Evolutionary conservation across 2,888 invertebrate species (phyloP), one percentile per base, ranked within the genome.

Genomic region (Metallyticus violacea): DNA sequence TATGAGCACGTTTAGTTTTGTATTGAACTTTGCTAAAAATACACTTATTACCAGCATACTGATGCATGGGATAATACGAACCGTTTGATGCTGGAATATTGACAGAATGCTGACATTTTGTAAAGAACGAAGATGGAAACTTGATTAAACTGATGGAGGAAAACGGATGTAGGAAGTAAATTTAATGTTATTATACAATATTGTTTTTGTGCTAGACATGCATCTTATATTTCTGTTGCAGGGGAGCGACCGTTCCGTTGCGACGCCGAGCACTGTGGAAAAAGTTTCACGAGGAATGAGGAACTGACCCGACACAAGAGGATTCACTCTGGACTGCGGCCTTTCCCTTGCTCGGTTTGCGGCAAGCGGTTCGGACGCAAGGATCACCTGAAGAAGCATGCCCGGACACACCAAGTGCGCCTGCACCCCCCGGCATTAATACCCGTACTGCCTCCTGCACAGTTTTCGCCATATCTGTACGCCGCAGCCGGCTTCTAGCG

Each of bases 371-470:
- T 99, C 91, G 98, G 98, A 0, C 94, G 99, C 79, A 96, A 98
- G 89, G 99, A 99, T 91, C 99, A 99, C 91, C 93, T 99, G 87
- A 98, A 98, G 92, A 99, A 99, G 90, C 99, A 99, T 91, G 95
- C 96, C 87, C 95, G 97, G 90, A 98, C 98, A 0, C 98, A 99
- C 80, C 86, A 85, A 29, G 79, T 85, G n/a, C 77, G 80, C 7
- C 79, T 82, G 25, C 81, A 40, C 7, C 81, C 84, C 22, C 40
- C 81, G 3, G 6, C 29, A 30, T 77, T 76, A 7, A 26, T 15
- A 2, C 84, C 29, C 6, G 28, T 78, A 29, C 81, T 77, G 76
- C 85, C 81, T 26, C 79, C 81, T 15, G n/a, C 28, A 62, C 40
- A 15, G 15, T 62, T 62, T 22, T 62, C 40, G 15, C 40, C 40